Base-by-base conservation (phyloP, 1,140 invertebrate species). In the Brachionus angularis region DNA sequence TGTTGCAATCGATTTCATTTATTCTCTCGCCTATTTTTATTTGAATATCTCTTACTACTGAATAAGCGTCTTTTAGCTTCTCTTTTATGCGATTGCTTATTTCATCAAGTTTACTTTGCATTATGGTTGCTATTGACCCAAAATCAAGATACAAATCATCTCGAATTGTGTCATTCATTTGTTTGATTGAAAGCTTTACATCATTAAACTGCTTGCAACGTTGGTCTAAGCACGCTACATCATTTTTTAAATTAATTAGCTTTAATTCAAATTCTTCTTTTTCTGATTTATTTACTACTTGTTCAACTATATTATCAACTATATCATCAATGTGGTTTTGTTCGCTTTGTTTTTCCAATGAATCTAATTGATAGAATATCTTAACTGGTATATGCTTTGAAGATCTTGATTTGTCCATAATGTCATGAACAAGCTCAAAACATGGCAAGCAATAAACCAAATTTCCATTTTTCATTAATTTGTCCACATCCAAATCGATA, bases 71-170 rank as follows among this genome's bases (percentile, higher is more conserved):
- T 14, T 67, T 67, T 8, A 67, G 42, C 42, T 67, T 67, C 16
- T 67, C 62, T 67, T 67, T 67, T 8, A 67, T 67, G 5, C 31
- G n/a, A 23, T 67, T 42, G 25, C 62, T 67, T 46, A 67, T 67
- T 31, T 47, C 62, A 14, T 47, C 31, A 5, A 50, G 23, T 46
- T 67, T 67, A 18, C 33, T 49, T 46, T 67, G 5, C 42, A 67
- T 31, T 0, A 47, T 10, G 16, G 4, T 18, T 3, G 42, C 47
- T 12, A 67, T 12, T 12, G 39, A 12, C 39, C 47, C 62, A 50
- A 67, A 46, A 16, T 67, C 42, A 8, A 50, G 12, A 18, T 47
- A 36, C 5, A 67, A 31, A 50, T 67, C 62, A 4, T 67, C 62
- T n/a, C 31, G 25, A 47, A 67, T 67, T 5, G 33, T 21, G 8